Percentiles rank a stretch among this genome's conserved stretches.
Evolutionary conservation across 2,888 invertebrate species (phyloP).

Genomic region (Cordylochernes scorpioides): DNA sequence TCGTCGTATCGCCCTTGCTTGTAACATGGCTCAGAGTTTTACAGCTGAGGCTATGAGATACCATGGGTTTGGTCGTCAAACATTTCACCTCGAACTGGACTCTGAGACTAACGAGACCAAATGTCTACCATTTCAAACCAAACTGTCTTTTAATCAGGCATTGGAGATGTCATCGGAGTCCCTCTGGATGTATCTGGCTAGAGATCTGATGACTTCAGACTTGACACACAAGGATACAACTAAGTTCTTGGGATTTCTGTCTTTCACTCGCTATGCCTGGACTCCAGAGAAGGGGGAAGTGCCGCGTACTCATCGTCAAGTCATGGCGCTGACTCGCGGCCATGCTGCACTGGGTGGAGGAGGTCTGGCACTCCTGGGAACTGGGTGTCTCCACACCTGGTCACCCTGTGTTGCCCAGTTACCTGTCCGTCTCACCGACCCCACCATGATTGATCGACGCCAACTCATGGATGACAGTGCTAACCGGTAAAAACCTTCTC

Average conservation of each 20-base stretch:
- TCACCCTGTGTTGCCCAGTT: conserved; percentile 42
- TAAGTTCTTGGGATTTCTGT: conserved; percentile 68
- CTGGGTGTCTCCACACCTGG: conserved; percentile 72
- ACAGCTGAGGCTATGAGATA: conserved; percentile 63
- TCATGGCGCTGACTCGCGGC: conserved; percentile 30
- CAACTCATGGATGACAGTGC: conserved; percentile 70
- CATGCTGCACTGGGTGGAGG: conserved; percentile 78
- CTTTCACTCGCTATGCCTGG: conserved; percentile 51
- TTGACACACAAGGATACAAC: conserved; percentile 33
- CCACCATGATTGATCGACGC: conserved; percentile 37
- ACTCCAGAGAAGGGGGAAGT: conserved; percentile 1
- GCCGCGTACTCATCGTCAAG: conserved; percentile 24
- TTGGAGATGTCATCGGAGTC: conserved; percentile 43
- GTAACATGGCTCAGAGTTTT: conserved; percentile 53
- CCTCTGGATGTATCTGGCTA: conserved; percentile 56
- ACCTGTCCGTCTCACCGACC: conserved; percentile 32
- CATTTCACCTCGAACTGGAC: conserved; percentile 46
- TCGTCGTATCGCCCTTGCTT: conserved; percentile 42
- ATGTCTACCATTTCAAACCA: conserved; percentile 45
- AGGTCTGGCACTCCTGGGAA: conserved; percentile 66
- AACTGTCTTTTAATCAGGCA: conserved; percentile 39
- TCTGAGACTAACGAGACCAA: conserved; percentile 29
- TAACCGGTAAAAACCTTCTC: conserved; percentile 30
- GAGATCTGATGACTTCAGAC: conserved; percentile 47
- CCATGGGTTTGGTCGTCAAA: conserved; percentile 44